Evolutionary conservation across 2,888 invertebrate genomes (phyloP).

Genomic region (Sturmia bella): DNA sequence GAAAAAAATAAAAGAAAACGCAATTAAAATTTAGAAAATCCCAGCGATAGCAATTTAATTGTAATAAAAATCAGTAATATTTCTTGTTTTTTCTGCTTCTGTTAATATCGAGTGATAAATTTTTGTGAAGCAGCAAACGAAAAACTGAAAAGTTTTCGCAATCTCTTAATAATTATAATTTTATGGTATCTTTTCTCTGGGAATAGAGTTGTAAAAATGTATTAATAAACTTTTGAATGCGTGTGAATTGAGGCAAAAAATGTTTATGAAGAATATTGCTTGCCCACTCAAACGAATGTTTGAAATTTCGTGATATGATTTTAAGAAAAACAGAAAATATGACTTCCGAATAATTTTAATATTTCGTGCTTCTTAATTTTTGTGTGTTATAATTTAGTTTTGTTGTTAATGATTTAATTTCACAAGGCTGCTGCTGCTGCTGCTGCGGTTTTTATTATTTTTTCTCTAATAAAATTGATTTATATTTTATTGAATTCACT

Average conservation of each 20-base stretch:
- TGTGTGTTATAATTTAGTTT: neutral
- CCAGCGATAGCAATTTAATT: constrained; percentile 57
- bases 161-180: constrained; percentile 59
- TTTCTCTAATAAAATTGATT: constrained; percentile 68
- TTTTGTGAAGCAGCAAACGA: constrained; percentile 17
- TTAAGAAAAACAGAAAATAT: constrained; percentile 41
- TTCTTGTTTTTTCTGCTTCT: neutral
- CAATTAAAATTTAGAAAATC: constrained; percentile 13
- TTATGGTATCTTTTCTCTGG: constrained; percentile 60
- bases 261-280: constrained; percentile 7
- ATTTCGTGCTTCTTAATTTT: constrained; percentile 21
- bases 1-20: neutral
- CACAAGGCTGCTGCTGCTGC: constrained; percentile 57
- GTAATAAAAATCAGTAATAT: constrained; percentile 64
- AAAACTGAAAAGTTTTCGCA: constrained; percentile 46
- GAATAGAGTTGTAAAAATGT: constrained; percentile 61
- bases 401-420: constrained; percentile 53
- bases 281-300: neutral
- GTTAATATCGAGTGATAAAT: constrained; percentile 23
- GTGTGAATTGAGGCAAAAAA: constrained; percentile 40
- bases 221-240: constrained; percentile 60
- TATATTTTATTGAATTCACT: constrained; percentile 64
- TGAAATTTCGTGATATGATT: constrained; percentile 7
- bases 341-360: constrained; percentile 59
- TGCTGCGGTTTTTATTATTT: constrained; percentile 39